Conservation (phyloP, 2,797 vertebrate genomes). For the Ptychadena robeensis region DNA sequence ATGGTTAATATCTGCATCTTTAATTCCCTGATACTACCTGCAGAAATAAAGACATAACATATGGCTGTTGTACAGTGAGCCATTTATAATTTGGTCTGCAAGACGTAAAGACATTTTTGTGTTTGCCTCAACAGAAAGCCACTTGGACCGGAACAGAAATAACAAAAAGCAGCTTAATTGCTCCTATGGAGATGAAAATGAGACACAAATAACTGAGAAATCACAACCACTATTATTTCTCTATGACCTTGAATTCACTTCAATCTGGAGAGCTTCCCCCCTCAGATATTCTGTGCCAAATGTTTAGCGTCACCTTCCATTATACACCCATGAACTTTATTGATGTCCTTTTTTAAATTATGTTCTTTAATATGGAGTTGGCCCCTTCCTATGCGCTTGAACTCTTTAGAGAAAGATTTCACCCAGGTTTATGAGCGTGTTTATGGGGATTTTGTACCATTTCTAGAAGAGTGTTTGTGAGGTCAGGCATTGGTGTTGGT, state of each 20-base stretch:
- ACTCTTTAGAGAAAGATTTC: too few relatives aligned
- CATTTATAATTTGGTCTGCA: slow-evolving; percentile 22
- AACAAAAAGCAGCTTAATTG: neutral
- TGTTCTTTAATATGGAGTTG: too few relatives aligned
- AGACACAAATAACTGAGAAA: neutral
- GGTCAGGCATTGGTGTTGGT: too few relatives aligned
- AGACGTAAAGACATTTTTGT: slow-evolving; percentile 17
- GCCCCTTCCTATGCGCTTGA: too few relatives aligned
- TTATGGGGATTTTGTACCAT: too few relatives aligned
- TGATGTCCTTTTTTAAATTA: too few relatives aligned
- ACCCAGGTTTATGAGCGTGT: too few relatives aligned
- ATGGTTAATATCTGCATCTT: slow-evolving; percentile 64
- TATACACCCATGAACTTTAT: too few relatives aligned
- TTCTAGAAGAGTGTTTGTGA: too few relatives aligned
- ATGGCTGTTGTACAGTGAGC: neutral
- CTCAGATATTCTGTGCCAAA: too few relatives aligned
- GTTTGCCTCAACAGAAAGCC: neutral
- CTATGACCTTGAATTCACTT: neutral
- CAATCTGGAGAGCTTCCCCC: neutral
- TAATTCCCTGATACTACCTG: slow-evolving; percentile 36
- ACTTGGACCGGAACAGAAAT: neutral
- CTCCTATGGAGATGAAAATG: neutral
- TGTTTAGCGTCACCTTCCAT: too few relatives aligned
- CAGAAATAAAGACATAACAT: slow-evolving; percentile 28
- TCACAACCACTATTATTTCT: slow-evolving; percentile 5